Conservation (phyloP, 2,888 invertebrate species). For the Phasia obesa region DNA sequence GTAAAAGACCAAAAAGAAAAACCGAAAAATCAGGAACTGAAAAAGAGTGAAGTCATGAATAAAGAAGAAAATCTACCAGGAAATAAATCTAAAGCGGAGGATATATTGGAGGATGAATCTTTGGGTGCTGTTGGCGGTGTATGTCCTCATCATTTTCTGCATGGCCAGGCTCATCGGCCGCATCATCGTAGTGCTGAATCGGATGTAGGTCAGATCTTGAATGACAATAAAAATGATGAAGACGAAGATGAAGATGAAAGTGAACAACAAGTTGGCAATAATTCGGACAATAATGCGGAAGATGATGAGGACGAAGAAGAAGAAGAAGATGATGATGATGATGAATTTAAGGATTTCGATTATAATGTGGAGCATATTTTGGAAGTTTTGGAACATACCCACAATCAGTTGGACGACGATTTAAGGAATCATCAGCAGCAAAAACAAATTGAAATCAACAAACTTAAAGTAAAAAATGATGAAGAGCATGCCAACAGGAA, state of each 20-base stretch:
- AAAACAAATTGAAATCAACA: slow-evolving; percentile 51
- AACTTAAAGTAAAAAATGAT: slow-evolving; percentile 33
- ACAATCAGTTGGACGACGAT: slow-evolving; percentile 76
- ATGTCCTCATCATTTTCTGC: slow-evolving; percentile 74
- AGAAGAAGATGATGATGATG: slow-evolving; percentile 58
- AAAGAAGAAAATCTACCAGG: slow-evolving; percentile 80
- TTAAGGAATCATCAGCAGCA: slow-evolving; percentile 58
- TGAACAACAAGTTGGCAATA: slow-evolving; percentile 10
- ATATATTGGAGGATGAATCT: slow-evolving; percentile 72
- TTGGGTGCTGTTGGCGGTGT: slow-evolving; percentile 75
- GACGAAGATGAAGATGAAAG: slow-evolving; percentile 58
- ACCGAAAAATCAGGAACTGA: slow-evolving; percentile 75
- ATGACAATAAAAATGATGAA: slow-evolving; percentile 67
- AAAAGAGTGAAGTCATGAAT: slow-evolving; percentile 5
- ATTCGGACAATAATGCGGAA: slow-evolving; percentile 72
- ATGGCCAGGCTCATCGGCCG: slow-evolving; percentile 70
- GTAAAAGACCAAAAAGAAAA: slow-evolving; percentile 93
- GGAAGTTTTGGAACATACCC: slow-evolving; percentile 76
- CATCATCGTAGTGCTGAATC: slow-evolving; percentile 78
- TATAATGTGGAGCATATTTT: slow-evolving; percentile 79
- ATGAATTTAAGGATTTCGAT: slow-evolving; percentile 78
- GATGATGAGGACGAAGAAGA: slow-evolving; percentile 69
- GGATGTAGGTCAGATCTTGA: slow-evolving; percentile 78
- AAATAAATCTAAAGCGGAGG: slow-evolving; percentile 70
- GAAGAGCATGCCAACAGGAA: neutral